A percentile compares a stretch with the other conserved stretches of the same genome.
Conservation (phyloP, 37 sponge, comb jelly and placozoan genomes). For the Eunapius fragilis region DNA sequence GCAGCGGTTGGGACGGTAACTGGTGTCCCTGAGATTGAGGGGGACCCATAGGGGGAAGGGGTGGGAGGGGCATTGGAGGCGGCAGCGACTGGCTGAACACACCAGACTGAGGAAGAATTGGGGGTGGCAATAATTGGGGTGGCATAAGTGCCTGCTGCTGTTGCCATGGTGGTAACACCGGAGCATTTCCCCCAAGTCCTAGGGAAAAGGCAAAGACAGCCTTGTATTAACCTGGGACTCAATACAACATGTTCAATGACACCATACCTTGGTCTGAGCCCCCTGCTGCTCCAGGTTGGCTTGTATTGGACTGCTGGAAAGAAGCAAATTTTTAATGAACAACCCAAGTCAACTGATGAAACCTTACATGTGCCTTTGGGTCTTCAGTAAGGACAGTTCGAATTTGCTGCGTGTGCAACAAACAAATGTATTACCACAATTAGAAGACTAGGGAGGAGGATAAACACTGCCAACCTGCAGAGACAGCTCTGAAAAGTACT, state of each 20-base stretch:
- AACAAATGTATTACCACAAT: neutral
- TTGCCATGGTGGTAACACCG: neutral
- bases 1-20: neutral
- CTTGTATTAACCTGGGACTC: neutral
- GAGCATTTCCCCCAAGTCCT: neutral
- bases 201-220: too few species aligned
- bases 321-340: neutral
- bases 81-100: neutral
- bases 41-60: neutral
- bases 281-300: neutral
- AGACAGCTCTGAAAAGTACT: constrained; percentile 64
- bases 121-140: neutral
- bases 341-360: neutral
- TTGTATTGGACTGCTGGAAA: neutral
- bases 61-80: neutral
- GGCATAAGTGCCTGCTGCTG: neutral
- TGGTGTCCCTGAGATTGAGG: neutral
- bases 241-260: neutral
- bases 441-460: neutral
- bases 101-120: neutral
- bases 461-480: constrained; percentile 34
- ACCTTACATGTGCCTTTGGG: neutral
- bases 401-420: constrained; percentile 30
- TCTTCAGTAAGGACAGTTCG: constrained; percentile 34
- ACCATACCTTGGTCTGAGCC: neutral